Conservation (phyloP, 2,113 vertebrate species). For the Todiramphus chloris region DNA sequence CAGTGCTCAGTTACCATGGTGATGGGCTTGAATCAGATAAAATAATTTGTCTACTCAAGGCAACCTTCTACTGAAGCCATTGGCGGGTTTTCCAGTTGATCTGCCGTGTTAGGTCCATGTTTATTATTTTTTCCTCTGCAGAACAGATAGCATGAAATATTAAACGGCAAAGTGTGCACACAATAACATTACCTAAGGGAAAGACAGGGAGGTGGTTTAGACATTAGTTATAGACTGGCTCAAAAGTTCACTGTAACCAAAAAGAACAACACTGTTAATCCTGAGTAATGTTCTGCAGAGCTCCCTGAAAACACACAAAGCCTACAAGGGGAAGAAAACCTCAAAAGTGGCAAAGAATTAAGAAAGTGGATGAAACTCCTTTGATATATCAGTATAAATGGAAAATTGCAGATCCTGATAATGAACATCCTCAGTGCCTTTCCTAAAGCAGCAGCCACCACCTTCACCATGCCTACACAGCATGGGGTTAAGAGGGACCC, state of each 20-base stretch:
- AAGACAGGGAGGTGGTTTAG: background rate
- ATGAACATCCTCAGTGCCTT: background rate
- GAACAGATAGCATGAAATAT: background rate
- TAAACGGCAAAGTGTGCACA: background rate
- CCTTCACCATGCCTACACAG: background rate
- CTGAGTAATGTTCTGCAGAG: background rate
- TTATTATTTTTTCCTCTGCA: background rate
- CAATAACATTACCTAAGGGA: background rate
- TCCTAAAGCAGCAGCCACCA: background rate
- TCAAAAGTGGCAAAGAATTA: background rate
- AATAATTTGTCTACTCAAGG: background rate
- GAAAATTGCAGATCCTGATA: background rate
- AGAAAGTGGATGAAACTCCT: background rate
- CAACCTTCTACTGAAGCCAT: background rate
- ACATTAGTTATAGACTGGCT: background rate
- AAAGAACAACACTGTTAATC: background rate
- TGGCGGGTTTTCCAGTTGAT: background rate
- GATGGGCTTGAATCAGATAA: background rate
- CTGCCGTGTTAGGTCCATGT: background rate
- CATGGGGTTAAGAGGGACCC: background rate
- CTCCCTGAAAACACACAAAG: background rate
- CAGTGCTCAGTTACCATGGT: constrained; percentile 9
- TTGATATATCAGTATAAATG: background rate
- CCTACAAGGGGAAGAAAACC: rapidly evolving
- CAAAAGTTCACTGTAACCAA: background rate